Evolutionary conservation across 30 jellyfish, hydroid and myxozoan genomes (phyloP).

Genomic region (Aurelia aurita): DNA sequence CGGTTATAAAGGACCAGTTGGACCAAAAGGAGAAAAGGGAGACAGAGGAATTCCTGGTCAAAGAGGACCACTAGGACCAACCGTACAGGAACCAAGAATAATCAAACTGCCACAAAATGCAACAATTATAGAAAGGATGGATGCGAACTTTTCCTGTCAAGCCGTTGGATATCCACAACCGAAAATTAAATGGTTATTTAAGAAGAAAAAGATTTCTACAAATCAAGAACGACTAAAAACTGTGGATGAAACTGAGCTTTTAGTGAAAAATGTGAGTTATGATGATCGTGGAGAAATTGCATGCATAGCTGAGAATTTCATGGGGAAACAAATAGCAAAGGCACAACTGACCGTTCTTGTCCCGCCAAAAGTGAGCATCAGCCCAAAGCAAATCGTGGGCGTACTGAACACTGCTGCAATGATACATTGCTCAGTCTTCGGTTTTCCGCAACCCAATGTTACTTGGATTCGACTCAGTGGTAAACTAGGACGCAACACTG

Average conservation of each 20-base stretch:
- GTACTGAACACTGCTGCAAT: neutral
- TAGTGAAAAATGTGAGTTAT: neutral
- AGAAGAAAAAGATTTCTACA: neutral
- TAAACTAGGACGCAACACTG: neutral
- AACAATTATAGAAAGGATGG: neutral
- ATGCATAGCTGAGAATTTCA: conserved; percentile 39
- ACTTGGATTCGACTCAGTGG: conserved; percentile 59
- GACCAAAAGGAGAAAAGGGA: conserved; percentile 26
- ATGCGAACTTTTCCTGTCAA: conserved; percentile 18
- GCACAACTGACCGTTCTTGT: conserved; percentile 35
- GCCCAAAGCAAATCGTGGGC: conserved; percentile 14
- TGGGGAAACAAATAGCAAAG: conserved; percentile 37
- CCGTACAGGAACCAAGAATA: conserved; percentile 25
- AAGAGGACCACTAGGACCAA: conserved; percentile 64
- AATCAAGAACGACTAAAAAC: neutral
- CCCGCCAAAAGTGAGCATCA: conserved; percentile 24
- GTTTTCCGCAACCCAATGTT: conserved; percentile 57
- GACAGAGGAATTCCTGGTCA: conserved; percentile 33
- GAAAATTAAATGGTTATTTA: conserved; percentile 12
- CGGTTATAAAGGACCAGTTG: conserved; percentile 27
- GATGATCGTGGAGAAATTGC: conserved; percentile 20
- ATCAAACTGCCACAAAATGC: neutral
- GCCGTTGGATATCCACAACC: conserved; percentile 51
- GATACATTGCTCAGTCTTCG: conserved; percentile 52
- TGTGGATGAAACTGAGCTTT: conserved; percentile 16